Conservation (phyloP, 2,888 invertebrate genomes). For the Mechanitis messenoides region DNA sequence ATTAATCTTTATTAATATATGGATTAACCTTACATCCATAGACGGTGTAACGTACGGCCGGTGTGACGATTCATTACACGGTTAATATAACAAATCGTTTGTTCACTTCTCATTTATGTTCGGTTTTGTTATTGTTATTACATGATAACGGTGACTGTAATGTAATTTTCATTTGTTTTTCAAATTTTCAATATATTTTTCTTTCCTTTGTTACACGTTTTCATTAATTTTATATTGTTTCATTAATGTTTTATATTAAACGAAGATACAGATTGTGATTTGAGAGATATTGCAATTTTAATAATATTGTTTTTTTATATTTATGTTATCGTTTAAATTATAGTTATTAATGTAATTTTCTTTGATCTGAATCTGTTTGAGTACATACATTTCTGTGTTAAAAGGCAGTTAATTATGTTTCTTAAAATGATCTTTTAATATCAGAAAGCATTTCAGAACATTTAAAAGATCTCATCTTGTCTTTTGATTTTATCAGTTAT, state of each 20-base stretch:
- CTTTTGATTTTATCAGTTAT: too few relatives aligned
- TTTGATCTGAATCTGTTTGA: too few relatives aligned
- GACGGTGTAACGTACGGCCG: slow-evolving; percentile 40
- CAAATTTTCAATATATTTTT: background rate
- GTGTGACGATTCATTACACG: slow-evolving; percentile 57
- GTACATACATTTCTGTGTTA: background rate
- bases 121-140: slow-evolving; percentile 36
- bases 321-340: too few relatives aligned
- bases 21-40: slow-evolving; percentile 2
- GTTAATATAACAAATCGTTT: slow-evolving; percentile 56
- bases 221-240: background rate
- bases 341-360: too few relatives aligned
- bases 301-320: too few relatives aligned
- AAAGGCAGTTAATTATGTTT: background rate
- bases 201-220: background rate
- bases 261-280: too few relatives aligned
- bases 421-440: too few relatives aligned
- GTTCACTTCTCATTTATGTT: slow-evolving; percentile 38
- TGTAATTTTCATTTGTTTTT: slow-evolving; percentile 4
- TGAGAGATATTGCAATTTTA: too few relatives aligned
- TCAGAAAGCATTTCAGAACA: too few relatives aligned
- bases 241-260: background rate
- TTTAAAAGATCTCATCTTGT: too few relatives aligned
- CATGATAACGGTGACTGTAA: slow-evolving; percentile 8
- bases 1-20: too few relatives aligned